Conservation (phyloP, 2,888 invertebrate species). For the Amblyjoppa fuscipennis region DNA sequence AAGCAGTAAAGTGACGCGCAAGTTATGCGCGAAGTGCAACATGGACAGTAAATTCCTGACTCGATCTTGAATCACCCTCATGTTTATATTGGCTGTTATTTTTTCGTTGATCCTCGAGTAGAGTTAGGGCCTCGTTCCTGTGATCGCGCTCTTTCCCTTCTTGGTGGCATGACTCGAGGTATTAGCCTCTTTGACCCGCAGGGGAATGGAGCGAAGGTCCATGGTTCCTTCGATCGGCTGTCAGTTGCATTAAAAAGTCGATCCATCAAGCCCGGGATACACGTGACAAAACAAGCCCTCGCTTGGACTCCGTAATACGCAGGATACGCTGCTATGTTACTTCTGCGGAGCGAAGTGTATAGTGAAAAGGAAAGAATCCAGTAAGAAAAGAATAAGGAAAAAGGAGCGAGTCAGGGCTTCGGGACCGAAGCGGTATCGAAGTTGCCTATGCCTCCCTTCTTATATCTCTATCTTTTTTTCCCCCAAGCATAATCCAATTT, state of each 20-base stretch:
- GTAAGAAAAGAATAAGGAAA: constrained; percentile 39
- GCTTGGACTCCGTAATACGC: constrained; percentile 37
- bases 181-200: constrained; percentile 51
- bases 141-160: constrained; percentile 4
- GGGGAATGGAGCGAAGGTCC: constrained; percentile 53
- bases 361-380: constrained; percentile 49
- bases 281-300: constrained; percentile 68
- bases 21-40: not conserved
- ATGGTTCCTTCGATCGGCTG: constrained; percentile 74
- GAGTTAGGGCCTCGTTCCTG: constrained; percentile 18
- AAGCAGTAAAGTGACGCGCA: constrained; percentile 1
- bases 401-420: constrained; percentile 66
- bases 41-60: constrained; percentile 36
- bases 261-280: constrained; percentile 80
- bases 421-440: constrained; percentile 63
- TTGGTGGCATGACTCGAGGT: constrained; percentile 30
- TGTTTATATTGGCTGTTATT: constrained; percentile 62
- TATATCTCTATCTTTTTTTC: constrained; percentile 69
- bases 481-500: constrained; percentile 83
- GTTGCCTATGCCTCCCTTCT: constrained; percentile 60
- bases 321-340: constrained; percentile 41
- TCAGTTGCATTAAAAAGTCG: constrained; percentile 81
- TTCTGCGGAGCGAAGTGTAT: constrained; percentile 30
- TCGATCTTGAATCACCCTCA: constrained; percentile 13
- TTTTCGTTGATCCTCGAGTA: constrained; percentile 53